These are phyloP conservation scores for Cichlasoma orientale DNA, from an alignment of 2,797 vertebrate genomes.

Conservation along the genomic window DNA sequence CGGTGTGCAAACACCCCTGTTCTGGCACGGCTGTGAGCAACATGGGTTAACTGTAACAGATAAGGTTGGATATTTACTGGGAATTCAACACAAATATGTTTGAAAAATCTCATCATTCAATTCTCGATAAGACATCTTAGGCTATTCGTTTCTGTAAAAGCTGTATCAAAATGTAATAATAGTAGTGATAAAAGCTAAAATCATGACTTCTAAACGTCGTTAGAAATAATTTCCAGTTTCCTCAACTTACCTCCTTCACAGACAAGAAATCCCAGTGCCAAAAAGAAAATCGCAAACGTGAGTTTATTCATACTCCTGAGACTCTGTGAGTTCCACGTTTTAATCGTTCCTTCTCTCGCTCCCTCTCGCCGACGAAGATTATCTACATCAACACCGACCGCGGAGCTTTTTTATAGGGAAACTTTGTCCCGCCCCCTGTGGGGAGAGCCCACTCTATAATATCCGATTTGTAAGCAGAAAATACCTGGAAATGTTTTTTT, in stretches of 20 bases:
- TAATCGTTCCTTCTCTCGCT: background rate
- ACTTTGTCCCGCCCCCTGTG: no score
- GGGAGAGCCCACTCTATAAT: no score
- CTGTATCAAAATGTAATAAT: no score
- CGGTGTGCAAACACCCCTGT: conserved; percentile 89
- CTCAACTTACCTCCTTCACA: conserved; percentile 72
- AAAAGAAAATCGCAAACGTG: conserved; percentile 51
- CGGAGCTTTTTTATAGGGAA: background rate
- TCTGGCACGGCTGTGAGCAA: conserved; percentile 94
- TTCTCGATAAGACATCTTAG: background rate
- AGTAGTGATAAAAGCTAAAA: background rate
- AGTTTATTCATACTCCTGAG: conserved; percentile 72
- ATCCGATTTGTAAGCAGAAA: no score
- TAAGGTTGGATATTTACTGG: background rate
- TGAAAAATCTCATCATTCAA: background rate
- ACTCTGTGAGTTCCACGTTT: background rate
- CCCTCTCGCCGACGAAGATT: conserved; percentile 12
- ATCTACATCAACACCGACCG: accelerated
- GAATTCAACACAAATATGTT: background rate
- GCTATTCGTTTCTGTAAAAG: no score
- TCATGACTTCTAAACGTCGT: background rate
- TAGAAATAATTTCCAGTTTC: background rate
- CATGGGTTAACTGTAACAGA: conserved; percentile 86
- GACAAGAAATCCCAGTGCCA: conserved; percentile 63
- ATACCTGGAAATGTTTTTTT: no score